phyloP scores from a whole-genome alignment of 53 echinoderm and acorn worm genomes.

The Patiria pectinifera region DNA sequence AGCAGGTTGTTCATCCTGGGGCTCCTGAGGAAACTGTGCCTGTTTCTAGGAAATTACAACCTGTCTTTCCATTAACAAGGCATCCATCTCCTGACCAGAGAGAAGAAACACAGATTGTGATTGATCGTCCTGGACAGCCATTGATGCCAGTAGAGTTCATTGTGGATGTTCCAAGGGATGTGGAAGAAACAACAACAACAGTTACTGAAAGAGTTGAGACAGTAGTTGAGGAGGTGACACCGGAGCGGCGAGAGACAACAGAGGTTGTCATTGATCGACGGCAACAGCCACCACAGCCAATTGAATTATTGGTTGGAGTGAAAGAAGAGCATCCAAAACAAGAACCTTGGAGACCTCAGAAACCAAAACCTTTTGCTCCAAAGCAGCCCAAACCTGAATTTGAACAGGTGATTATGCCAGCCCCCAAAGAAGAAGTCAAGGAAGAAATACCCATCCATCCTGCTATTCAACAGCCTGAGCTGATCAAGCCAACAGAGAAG shows the following conservation, averaged over 20 bases:
- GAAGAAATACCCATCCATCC: slow-evolving; percentile 19
- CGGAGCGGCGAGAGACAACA: slow-evolving; percentile 70
- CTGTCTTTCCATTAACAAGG: slow-evolving; percentile 51
- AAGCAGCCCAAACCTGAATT: slow-evolving; percentile 63
- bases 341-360: slow-evolving; percentile 8
- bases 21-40: slow-evolving; percentile 28
- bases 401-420: slow-evolving; percentile 55
- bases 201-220: slow-evolving; percentile 71
- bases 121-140: slow-evolving; percentile 56
- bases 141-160: slow-evolving; percentile 66
- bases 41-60: slow-evolving; percentile 44
- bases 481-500: slow-evolving; percentile 25
- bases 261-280: slow-evolving; percentile 79
- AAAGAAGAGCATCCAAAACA: slow-evolving; percentile 44
- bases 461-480: slow-evolving; percentile 26
- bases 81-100: slow-evolving; percentile 56
- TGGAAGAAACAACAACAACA: slow-evolving; percentile 70
- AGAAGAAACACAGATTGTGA: slow-evolving; percentile 53
- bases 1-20: slow-evolving; percentile 51
- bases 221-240: slow-evolving; percentile 24
- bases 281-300: slow-evolving; percentile 72
- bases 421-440: slow-evolving; percentile 17
- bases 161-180: slow-evolving; percentile 59
- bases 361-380: slow-evolving; percentile 25
- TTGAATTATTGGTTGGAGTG: slow-evolving; percentile 36